Base-by-base conservation (phyloP, 2,113 vertebrate genomes). In the Cygnus buccinator region DNA sequence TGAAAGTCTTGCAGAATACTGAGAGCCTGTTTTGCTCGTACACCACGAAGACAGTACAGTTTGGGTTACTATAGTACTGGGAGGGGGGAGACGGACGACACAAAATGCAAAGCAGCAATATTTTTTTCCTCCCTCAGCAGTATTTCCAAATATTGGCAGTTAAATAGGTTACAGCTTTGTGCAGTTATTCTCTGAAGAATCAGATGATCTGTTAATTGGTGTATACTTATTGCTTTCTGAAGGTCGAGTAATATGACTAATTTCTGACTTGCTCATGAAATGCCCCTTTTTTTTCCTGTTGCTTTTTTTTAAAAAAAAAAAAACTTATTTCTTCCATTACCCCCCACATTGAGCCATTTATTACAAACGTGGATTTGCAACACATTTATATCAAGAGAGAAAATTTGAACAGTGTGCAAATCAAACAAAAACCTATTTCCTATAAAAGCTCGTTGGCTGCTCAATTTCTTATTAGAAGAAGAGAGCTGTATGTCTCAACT, bases 341-440 rank as follows among this genome's bases (percentile, higher is more conserved):
- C 54, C n/a, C 95, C 62, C 37, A 62, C 22, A 94, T 92, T 96
- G 76, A 96, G 87, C 6, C 29, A 35, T 79, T 79, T 79, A 89
- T 86, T 93, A 62, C 87, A 96, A 95, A 88, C 77, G 92, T 3
- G 11, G 78, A 94, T 94, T 93, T 96, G 66, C 54, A 90, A 84
- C 83, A 67, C 66, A 93, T 96, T 81, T 91, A 87, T 86, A 95
- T 90, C 90, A 97, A 96, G 63, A 76, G 85, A 87, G 52, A 88
- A 95, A 96, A 96, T 95, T 48, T 19, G 57, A 93, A 93, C 41
- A 83, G 88, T 71, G 43, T 95, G 89, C 66, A 97, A 96, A 97
- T 97, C 92, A 91, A 97, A 91, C 67, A 97, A 95, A 84, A 82
- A 4, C 37, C 19, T 80, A 86, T 73, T 93, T 93, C 78, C 84